Percentiles rank a stretch among this genome's conserved stretches.
phyloP scores from a whole-genome alignment of 2,888 invertebrate genomes.

The Diaphora mendica region DNA sequence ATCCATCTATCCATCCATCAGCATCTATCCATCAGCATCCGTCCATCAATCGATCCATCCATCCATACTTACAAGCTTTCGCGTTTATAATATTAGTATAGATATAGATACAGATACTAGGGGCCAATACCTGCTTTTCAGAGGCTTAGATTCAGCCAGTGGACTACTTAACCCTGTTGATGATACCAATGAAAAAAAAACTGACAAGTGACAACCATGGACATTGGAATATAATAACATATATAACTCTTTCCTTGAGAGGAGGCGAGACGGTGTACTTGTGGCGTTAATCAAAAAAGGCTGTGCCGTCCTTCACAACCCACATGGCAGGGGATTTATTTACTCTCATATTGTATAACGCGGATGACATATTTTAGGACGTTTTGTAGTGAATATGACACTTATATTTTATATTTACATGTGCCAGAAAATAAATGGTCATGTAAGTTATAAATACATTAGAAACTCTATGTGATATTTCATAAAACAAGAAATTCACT shows the following conservation, averaged over 20 bases:
- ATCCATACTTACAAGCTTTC: too few species aligned
- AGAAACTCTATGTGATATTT: background rate
- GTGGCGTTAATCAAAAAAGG: slow-evolving; percentile 59
- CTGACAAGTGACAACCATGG: slow-evolving; percentile 42
- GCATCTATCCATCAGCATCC: too few species aligned
- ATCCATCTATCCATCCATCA: too few species aligned
- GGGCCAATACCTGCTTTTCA: too few species aligned
- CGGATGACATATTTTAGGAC: slow-evolving; percentile 32
- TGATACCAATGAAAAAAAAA: slow-evolving; percentile 24
- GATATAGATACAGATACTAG: too few species aligned
- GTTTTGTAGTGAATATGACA: slow-evolving; percentile 17
- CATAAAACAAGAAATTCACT: background rate
- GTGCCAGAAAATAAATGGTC: background rate
- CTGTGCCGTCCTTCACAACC: slow-evolving; percentile 46
- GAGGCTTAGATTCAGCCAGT: too few species aligned
- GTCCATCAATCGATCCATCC: too few species aligned
- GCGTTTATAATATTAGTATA: too few species aligned
- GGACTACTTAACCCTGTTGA: background rate
- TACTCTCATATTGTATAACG: slow-evolving; percentile 41
- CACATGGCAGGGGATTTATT: slow-evolving; percentile 48
- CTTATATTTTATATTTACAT: slow-evolving; percentile 2
- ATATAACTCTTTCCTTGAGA: slow-evolving; percentile 51
- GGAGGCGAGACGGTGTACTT: slow-evolving; percentile 41
- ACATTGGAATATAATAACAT: slow-evolving; percentile 44
- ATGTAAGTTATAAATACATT: background rate